Evolutionary conservation across 1,140 invertebrate genomes (phyloP), one percentile per base, ranked within the genome.

Genomic region (Megalopta genalis): DNA sequence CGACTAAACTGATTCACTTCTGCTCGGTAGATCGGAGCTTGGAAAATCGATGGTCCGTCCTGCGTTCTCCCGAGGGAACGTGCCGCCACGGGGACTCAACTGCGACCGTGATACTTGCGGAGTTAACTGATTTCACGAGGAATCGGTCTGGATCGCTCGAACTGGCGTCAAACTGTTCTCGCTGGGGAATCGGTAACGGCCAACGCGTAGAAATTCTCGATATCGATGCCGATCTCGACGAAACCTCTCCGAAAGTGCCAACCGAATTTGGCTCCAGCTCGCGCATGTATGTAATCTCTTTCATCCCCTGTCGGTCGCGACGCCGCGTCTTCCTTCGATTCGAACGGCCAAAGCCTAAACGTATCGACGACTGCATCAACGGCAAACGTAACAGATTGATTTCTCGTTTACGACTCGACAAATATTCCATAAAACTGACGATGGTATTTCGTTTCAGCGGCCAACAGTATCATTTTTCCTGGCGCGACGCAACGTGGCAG

Each of bases 341-440:
- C 42, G 14, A 12, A 46, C 10, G 42, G 14, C 14, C 42, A 21
- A 27, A 12, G 68, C 54, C 37, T 52, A 64, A 64, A 72, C n/a
- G 25, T 64, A 77, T 71, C 46, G 12, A 39, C 21, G 18, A 49
- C 32, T 39, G 37, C 67, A n/a, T 9, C 23, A 23, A 14, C 5
- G 32, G 32, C 32, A 32, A 32, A 32, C 46, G 42, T 64, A 8
- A 32, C 54, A 32, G 57, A 80, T 80, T 75, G 64, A 74, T 80
- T 68, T 67, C 78, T 23, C 54, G 57, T 75, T 80, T 76, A 76
- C 62, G 78, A 67, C 78, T 76, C 42, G 63, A 76, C 72, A 80
- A 80, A 80, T 76, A 80, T 54, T 54, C 39, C 78, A 49, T 80
- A 76, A 65, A 80, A 52, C 42, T 32, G 68, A 18, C 18, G n/a